phyloP scores from a whole-genome alignment of 2,113 vertebrate species.

The Leuciscus idus region DNA sequence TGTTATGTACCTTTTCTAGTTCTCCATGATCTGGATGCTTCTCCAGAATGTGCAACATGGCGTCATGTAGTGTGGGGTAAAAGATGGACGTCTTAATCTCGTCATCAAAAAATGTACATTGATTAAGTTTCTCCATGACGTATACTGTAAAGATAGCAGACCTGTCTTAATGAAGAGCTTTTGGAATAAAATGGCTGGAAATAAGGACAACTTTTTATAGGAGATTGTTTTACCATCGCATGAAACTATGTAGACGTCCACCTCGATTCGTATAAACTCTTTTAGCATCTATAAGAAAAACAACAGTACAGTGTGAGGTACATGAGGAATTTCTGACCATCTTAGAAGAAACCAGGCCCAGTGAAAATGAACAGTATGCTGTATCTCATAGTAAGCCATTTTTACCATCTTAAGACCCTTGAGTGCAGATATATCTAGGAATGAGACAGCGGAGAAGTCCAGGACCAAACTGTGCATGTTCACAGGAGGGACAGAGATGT shows the following conservation, averaged over 20 bases:
- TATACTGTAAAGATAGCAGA: conserved; percentile 71
- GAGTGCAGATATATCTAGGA: conserved; percentile 90
- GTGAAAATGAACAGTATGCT: not conserved
- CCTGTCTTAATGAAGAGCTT: not conserved
- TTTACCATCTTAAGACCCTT: conserved; percentile 85
- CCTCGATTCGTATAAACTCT: conserved; percentile 79
- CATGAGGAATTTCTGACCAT: not conserved
- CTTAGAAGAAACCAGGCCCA: not conserved
- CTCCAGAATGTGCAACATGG: conserved; percentile 79
- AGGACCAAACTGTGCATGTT: conserved; percentile 87
- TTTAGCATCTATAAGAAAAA: conserved; percentile 76
- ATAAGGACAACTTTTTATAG: not conserved
- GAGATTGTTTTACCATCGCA: conserved; percentile 69
- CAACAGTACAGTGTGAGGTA: not conserved
- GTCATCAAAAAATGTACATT: conserved; percentile 85
- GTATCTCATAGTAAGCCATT: not conserved
- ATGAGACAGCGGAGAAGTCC: conserved; percentile 92
- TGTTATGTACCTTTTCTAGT: conserved; percentile 38
- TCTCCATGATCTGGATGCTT: conserved; percentile 69
- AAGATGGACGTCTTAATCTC: conserved; percentile 85
- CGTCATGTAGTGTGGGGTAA: conserved; percentile 86
- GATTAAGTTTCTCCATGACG: conserved; percentile 82
- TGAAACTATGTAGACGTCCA: conserved; percentile 80
- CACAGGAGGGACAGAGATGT: conserved; percentile 81
- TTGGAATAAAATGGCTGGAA: not conserved